A percentile compares a stretch with the other conserved stretches of the same genome.
phyloP scores from a whole-genome alignment of 2,797 vertebrate species.

The Phalanger gymnotis region DNA sequence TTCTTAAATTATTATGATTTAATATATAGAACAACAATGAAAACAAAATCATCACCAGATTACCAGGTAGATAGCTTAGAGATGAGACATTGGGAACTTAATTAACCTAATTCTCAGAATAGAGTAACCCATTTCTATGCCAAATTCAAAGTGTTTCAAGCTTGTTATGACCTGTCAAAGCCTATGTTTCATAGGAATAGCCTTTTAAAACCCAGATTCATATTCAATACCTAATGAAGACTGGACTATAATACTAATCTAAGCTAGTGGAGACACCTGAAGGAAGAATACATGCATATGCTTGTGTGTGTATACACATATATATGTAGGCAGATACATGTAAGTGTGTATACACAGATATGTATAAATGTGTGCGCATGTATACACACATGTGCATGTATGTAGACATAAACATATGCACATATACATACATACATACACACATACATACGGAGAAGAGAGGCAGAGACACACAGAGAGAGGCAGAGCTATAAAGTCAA shows the following conservation, averaged over 20 bases:
- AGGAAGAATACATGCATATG: not conserved
- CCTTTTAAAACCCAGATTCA: not conserved
- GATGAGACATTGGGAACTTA: not conserved
- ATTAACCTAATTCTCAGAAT: not conserved
- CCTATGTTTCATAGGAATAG: not conserved
- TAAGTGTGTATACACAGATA: too few species aligned
- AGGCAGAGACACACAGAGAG: too few species aligned
- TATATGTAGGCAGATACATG: too few species aligned
- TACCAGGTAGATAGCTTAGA: not conserved
- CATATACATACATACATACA: too few species aligned
- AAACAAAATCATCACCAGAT: not conserved
- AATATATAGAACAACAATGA: not conserved
- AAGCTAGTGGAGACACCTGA: not conserved
- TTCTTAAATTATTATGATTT: not conserved
- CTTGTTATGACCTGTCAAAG: not conserved
- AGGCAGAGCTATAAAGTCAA: not conserved
- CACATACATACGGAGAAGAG: too few species aligned
- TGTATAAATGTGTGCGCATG: too few species aligned
- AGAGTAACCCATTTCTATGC: not conserved
- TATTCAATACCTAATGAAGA: not conserved
- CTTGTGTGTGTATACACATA: too few species aligned
- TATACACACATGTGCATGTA: too few species aligned
- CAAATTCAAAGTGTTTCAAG: not conserved
- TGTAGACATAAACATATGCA: too few species aligned
- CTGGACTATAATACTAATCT: not conserved